Evolutionary conservation across 2,888 invertebrate genomes (phyloP).

Genomic region (Xanthorhoe designata): DNA sequence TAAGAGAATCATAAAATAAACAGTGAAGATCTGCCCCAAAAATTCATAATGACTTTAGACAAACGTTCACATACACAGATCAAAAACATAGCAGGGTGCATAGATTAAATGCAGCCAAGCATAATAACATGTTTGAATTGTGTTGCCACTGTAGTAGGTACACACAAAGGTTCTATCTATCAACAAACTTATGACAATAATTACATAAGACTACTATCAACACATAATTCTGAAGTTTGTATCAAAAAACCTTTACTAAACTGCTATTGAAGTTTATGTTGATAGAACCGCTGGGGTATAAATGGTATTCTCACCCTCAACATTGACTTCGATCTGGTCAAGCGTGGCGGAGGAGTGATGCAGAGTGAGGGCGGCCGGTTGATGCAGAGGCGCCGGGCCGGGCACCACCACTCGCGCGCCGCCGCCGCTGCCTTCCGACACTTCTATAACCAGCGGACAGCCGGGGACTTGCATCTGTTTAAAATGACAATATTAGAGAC

Average conservation of each 20-base stretch:
- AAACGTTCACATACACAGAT: not conserved
- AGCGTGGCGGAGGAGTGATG: slow-evolving; percentile 95
- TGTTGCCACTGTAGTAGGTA: too few relatives aligned
- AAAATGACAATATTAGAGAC: too few relatives aligned
- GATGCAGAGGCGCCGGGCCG: slow-evolving; percentile 90
- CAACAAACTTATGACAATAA: not conserved
- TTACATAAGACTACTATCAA: not conserved
- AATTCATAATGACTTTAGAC: not conserved
- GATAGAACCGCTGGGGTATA: not conserved
- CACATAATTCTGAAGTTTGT: too few relatives aligned
- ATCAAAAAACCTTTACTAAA: too few relatives aligned
- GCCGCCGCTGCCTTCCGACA: slow-evolving; percentile 85
- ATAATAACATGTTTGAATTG: too few relatives aligned
- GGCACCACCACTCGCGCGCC: slow-evolving; percentile 90
- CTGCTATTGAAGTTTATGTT: not conserved
- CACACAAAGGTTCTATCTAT: not conserved
- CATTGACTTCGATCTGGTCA: slow-evolving; percentile 97
- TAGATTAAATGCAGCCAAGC: slow-evolving; percentile 15
- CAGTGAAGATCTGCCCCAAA: slow-evolving; percentile 16
- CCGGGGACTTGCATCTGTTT: slow-evolving; percentile 89
- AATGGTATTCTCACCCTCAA: slow-evolving; percentile 91
- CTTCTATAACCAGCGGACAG: slow-evolving; percentile 95
- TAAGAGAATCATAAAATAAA: slow-evolving; percentile 56
- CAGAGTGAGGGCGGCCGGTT: slow-evolving; percentile 89
- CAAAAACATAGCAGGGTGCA: not conserved